Conservation (phyloP, 1,140 invertebrate species). For the Brachionus manjavacas region DNA sequence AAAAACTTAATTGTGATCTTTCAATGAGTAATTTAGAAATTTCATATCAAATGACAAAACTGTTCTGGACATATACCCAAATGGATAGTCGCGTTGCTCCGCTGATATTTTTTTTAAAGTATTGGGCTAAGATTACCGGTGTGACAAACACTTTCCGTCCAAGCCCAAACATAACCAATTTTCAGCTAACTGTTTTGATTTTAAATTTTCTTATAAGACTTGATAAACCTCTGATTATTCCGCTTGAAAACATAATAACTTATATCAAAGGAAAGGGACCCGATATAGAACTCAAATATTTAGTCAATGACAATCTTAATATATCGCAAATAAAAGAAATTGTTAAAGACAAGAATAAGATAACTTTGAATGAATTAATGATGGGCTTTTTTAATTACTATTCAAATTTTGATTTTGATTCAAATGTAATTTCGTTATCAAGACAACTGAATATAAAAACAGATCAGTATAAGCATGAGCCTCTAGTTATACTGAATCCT, state of each 20-base stretch:
- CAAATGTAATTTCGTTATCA: neutral
- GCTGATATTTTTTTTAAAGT: slow-evolving; percentile 37
- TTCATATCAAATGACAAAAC: slow-evolving; percentile 33
- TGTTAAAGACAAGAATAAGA: neutral
- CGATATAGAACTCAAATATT: neutral
- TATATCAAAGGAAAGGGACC: neutral
- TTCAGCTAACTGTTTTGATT: slow-evolving; percentile 16
- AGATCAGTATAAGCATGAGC: neutral
- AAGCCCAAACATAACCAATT: slow-evolving; percentile 34
- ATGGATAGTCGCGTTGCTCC: slow-evolving; percentile 19
- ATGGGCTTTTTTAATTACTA: slow-evolving; percentile 33
- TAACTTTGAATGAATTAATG: neutral
- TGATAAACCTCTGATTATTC: slow-evolving; percentile 23
- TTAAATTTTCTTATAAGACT: slow-evolving; percentile 35
- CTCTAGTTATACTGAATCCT: slow-evolving; percentile 15
- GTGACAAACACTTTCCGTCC: slow-evolving; percentile 3
- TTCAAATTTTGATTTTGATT: slow-evolving; percentile 36
- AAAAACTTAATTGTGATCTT: slow-evolving; percentile 33
- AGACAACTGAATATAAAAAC: neutral
- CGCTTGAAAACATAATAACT: neutral
- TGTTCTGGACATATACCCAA: slow-evolving; percentile 37
- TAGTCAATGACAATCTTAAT: neutral
- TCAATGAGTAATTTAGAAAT: slow-evolving; percentile 25
- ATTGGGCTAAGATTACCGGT: slow-evolving; percentile 6
- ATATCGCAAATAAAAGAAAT: neutral